Base-by-base conservation (phyloP, 2,797 vertebrate species). In the Cirrhinus mrigala region DNA sequence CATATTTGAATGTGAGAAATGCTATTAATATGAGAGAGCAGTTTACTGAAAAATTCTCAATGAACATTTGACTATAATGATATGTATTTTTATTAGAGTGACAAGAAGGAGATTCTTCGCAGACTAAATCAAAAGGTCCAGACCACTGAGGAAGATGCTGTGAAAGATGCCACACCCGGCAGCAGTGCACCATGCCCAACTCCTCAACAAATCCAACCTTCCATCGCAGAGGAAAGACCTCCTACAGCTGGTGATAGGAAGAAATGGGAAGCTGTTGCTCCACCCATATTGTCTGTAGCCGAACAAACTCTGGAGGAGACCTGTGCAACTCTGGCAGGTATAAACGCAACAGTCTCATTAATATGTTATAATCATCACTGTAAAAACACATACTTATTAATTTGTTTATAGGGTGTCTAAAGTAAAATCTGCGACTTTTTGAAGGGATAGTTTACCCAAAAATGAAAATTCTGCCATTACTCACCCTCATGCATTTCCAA, bases 91-190 rank as follows among this genome's bases (percentile, higher is more conserved):
- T 92, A 92, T 89, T 92, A 99, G 98, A 97, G 88, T 92, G 95
- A 96, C 87, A 99, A 98, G 85, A 95, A 95, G 91, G 95, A 98
- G 92, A 99, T 99, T 92, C 93, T 99, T 18, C 95, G 92, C 82
- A 94, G 97, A 90, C 94, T 99, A 52, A 99, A 99, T 93, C 94
- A 98, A 91, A 98, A 97, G 94, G 90, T 93, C 85, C 96, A 97
- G 88, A 94, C 92, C 85, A 92, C 93, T 3, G 85, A 88, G 60
- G 93, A 94, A 83, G 95, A 89, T 54, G 82, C 88, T 79, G 71
- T 76, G 52, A 83, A 70, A 75, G 54, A 82, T 40, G 46, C n/a
- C 29, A 56, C 69, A 22, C 70, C 78, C 44, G 74, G 54, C n/a
- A n/a, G 88, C 86, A 87, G 75, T 50, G 87, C 22, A 68, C 82